phyloP scores from a whole-genome alignment of 2,113 vertebrate species.

The Peromyscus leucopus region DNA sequence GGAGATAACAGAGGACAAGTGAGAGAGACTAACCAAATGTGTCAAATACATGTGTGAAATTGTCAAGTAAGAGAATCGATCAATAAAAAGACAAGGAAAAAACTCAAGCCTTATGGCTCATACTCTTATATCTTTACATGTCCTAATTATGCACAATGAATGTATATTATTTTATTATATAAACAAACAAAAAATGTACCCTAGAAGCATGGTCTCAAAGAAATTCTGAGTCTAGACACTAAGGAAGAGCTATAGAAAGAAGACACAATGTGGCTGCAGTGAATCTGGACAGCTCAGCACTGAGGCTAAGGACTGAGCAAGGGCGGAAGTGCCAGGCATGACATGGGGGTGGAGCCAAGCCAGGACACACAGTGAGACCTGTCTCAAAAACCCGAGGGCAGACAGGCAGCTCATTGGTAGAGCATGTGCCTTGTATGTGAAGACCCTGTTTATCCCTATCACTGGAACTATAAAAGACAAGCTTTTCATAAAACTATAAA shows the following conservation, averaged over 20 bases:
- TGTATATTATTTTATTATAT: not conserved
- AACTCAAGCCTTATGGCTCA: not conserved
- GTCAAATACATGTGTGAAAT: not conserved
- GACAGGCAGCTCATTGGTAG: not conserved
- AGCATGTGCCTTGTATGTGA: not conserved
- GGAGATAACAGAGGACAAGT: not conserved
- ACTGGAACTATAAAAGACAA: not conserved
- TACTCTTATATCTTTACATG: not conserved
- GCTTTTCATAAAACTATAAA: not conserved
- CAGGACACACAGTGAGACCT: not conserved
- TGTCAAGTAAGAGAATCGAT: not conserved
- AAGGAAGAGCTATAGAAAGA: not conserved
- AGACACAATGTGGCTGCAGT: too few relatives aligned
- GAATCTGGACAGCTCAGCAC: rapidly evolving
- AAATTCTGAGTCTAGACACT: not conserved
- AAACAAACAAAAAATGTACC: not conserved
- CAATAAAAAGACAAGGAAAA: not conserved
- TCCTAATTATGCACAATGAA: not conserved
- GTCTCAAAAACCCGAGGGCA: not conserved
- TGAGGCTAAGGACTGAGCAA: not conserved
- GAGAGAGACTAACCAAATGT: not conserved
- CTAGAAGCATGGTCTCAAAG: not conserved
- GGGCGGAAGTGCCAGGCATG: rapidly evolving
- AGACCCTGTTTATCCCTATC: not conserved
- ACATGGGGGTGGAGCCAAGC: rapidly evolving